phyloP scores from a whole-genome alignment of 2,888 invertebrate genomes.

The Stenolophus ochropezus region DNA sequence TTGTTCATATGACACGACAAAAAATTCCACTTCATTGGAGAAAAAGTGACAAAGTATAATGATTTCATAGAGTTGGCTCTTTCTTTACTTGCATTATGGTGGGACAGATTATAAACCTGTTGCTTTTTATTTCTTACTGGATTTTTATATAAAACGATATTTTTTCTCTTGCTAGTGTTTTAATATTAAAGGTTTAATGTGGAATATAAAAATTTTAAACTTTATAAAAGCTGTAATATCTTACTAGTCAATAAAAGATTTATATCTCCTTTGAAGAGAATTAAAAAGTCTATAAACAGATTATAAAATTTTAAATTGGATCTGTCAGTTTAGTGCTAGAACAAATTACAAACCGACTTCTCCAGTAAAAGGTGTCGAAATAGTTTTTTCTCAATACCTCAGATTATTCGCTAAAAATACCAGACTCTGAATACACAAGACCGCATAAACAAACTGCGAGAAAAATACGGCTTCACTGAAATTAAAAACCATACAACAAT shows the following conservation, averaged over 20 bases:
- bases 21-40: too few relatives aligned
- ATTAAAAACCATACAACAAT: conserved; percentile 29
- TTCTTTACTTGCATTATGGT: too few relatives aligned
- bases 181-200: too few relatives aligned
- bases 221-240: background rate
- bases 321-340: conserved; percentile 41
- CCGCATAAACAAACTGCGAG: background rate
- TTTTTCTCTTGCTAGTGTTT: too few relatives aligned
- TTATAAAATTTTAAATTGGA: conserved; percentile 30
- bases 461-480: conserved; percentile 3
- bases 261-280: background rate
- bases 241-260: conserved; percentile 23
- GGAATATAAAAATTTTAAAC: background rate
- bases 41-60: too few relatives aligned
- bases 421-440: background rate
- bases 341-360: conserved; percentile 44
- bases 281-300: conserved; percentile 30
- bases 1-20: too few relatives aligned
- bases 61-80: too few relatives aligned
- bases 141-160: too few relatives aligned
- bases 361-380: background rate
- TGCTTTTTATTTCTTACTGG: too few relatives aligned
- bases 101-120: too few relatives aligned
- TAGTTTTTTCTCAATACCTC: background rate
- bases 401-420: conserved; percentile 18